Evolutionary conservation across 2,888 invertebrate species (phyloP).

Genomic region (Dysmachus trigonus): DNA sequence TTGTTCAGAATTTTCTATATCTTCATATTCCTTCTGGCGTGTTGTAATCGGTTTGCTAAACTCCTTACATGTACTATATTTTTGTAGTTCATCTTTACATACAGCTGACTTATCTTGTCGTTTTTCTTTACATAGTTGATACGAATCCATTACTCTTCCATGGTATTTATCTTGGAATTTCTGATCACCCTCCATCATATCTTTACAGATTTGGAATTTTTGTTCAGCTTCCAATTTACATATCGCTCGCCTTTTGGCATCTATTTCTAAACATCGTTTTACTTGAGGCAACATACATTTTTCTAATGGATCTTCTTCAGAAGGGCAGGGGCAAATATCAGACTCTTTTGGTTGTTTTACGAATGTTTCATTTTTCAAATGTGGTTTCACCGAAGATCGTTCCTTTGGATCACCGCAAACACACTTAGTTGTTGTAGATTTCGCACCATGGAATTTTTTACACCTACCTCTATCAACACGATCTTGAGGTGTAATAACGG

Average conservation of each 20-base stretch:
- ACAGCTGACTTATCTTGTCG: neutral
- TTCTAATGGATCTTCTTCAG: neutral
- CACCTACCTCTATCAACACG: constrained; percentile 64
- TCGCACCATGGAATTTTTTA: neutral
- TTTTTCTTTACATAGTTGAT: neutral
- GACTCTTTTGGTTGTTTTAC: neutral
- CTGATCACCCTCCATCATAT: neutral
- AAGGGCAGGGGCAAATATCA: neutral
- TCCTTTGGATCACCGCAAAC: neutral
- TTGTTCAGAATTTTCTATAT: neutral
- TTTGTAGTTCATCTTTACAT: neutral
- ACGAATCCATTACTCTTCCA: neutral
- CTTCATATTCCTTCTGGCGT: neutral
- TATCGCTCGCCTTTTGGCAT: neutral
- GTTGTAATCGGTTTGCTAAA: neutral
- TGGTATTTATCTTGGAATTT: neutral
- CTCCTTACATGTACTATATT: neutral
- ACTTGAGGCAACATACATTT: neutral
- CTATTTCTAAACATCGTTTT: neutral
- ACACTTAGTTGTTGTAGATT: neutral
- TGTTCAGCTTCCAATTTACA: neutral
- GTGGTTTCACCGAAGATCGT: neutral
- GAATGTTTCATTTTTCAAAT: neutral
- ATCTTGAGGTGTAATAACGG: constrained; percentile 76
- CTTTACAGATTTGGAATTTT: neutral